phyloP scores from a whole-genome alignment of 23 tunicate species.

The Styela clava region DNA sequence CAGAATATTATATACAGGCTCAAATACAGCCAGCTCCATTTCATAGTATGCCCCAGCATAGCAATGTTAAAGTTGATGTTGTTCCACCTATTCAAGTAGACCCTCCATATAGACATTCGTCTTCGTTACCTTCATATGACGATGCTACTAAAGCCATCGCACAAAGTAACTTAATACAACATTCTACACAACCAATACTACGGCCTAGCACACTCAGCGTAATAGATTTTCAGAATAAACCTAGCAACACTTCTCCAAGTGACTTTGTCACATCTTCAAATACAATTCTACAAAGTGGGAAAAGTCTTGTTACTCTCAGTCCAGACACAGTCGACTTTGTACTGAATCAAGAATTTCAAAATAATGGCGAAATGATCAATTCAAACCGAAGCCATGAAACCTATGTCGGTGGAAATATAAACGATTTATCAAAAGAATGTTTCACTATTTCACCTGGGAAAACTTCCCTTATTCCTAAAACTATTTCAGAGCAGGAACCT shows the following conservation, averaged over 20 bases:
- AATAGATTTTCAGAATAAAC: neutral
- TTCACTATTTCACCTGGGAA: conserved; percentile 35
- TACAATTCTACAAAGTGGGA: conserved; percentile 19
- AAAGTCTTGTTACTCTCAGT: conserved; percentile 62
- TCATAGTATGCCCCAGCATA: neutral
- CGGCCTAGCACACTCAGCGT: conserved; percentile 11
- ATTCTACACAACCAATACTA: neutral
- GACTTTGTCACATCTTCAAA: conserved; percentile 13
- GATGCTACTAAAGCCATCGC: neutral
- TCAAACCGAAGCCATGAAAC: neutral
- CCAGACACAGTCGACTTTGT: conserved; percentile 83
- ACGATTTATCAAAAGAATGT: conserved; percentile 3
- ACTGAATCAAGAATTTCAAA: conserved; percentile 35
- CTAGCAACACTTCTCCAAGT: neutral
- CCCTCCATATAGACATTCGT: neutral
- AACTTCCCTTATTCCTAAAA: conserved; percentile 29
- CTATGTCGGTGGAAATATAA: neutral
- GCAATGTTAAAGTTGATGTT: neutral
- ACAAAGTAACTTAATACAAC: neutral
- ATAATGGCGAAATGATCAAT: neutral
- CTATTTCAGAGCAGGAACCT: neutral
- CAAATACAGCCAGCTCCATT: no score
- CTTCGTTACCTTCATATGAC: neutral
- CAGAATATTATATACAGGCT: neutral
- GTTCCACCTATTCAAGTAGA: neutral